Percentiles rank a stretch among this genome's conserved stretches.
phyloP scores from a whole-genome alignment of 2,888 invertebrate genomes.

The Lithophane socia region DNA sequence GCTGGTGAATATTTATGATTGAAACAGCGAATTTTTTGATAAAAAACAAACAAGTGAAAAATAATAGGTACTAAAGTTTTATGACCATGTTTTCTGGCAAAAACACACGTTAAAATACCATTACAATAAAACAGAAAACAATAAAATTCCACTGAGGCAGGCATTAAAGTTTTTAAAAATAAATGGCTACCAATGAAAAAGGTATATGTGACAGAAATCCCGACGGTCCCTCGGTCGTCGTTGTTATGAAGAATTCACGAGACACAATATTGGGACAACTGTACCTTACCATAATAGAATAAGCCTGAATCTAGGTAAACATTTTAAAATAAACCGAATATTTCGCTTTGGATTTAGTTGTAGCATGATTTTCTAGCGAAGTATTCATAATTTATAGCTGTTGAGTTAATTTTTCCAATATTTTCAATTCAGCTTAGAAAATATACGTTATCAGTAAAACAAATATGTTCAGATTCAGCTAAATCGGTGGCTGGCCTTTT shows the following conservation, averaged over 20 bases:
- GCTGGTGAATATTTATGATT: not conserved
- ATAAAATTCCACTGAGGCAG: conserved; percentile 6
- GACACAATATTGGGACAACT: conserved; percentile 41
- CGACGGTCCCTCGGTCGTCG: conserved; percentile 43
- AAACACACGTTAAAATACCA: conserved; percentile 36
- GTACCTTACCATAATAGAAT: conserved; percentile 46
- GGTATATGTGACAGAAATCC: conserved; percentile 62
- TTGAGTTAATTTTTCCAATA: not conserved
- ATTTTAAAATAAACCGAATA: conserved; percentile 30
- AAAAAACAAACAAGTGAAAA: not conserved
- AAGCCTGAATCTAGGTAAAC: conserved; percentile 22
- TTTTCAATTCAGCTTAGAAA: not conserved
- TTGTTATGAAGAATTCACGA: conserved; percentile 61
- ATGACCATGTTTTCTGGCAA: conserved; percentile 10
- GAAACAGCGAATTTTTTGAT: not conserved
- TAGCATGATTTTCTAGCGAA: conserved; percentile 2
- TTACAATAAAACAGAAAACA: conserved; percentile 34
- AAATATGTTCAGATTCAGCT: too few species aligned
- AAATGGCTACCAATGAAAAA: conserved; percentile 61
- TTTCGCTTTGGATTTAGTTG: conserved; percentile 20
- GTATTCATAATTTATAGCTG: not conserved
- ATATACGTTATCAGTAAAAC: not conserved
- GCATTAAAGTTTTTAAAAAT: conserved; percentile 57
- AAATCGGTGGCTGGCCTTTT: not conserved
- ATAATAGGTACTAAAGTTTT: conserved; percentile 13